Percentiles rank a stretch among this genome's conserved stretches.
These are phyloP conservation scores for Sminthurinus signatus DNA, from an alignment of 1,140 invertebrate species.

Conservation along the genomic window DNA sequence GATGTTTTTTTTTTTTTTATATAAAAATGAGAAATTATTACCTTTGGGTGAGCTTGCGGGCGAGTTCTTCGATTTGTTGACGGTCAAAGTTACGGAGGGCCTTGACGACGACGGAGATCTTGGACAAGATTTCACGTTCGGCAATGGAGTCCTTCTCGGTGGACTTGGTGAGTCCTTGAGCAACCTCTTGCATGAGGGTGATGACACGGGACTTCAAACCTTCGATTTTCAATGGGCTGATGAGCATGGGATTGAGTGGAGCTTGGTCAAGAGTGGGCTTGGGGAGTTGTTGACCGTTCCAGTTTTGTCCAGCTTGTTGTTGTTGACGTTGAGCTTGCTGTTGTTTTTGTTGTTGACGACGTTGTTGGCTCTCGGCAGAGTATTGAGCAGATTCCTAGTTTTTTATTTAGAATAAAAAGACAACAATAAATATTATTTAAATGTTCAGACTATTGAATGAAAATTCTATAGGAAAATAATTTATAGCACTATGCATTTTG, in stretches of 20 bases:
- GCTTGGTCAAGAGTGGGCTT: constrained; percentile 24
- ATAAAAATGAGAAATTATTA: too few species aligned
- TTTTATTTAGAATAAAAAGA: too few species aligned
- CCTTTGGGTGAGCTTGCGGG: constrained; percentile 8
- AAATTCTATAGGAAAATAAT: too few species aligned
- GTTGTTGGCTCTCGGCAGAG: too few species aligned
- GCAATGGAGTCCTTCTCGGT: constrained; percentile 25
- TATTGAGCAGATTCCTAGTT: too few species aligned
- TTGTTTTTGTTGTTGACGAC: background rate
- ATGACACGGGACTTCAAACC: constrained; percentile 16
- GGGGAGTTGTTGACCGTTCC: too few species aligned
- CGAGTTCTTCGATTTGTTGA: constrained; percentile 21
- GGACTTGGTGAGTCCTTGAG: constrained; percentile 5
- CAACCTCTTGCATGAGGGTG: constrained; percentile 23
- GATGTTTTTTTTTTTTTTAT: too few species aligned
- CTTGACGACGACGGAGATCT: constrained; percentile 31
- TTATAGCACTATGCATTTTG: too few species aligned
- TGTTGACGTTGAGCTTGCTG: background rate
- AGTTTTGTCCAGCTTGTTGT: too few species aligned
- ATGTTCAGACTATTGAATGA: too few species aligned
- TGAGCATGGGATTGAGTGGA: constrained; percentile 28
- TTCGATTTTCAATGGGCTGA: constrained; percentile 25
- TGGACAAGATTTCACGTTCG: constrained; percentile 28
- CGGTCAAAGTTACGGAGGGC: constrained; percentile 30
- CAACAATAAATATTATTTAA: too few species aligned